These are phyloP conservation scores for Babyrousa celebensis DNA, from an alignment of 2,797 vertebrate species.

Conservation along the genomic window DNA sequence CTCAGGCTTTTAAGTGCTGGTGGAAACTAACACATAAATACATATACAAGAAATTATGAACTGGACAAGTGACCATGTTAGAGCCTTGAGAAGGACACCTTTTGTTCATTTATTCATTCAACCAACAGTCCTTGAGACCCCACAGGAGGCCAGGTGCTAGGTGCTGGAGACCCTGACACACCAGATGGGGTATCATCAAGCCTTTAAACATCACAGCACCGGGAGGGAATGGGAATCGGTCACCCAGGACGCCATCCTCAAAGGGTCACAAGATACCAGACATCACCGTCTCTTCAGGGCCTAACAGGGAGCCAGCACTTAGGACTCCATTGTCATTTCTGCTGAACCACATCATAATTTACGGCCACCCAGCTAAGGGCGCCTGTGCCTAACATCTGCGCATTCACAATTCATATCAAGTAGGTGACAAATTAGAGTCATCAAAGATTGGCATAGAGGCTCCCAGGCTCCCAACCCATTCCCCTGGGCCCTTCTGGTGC, in stretches of 20 bases:
- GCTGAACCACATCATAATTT: no score
- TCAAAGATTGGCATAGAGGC: accelerated
- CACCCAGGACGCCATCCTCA: not conserved
- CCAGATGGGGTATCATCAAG: accelerated
- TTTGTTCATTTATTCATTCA: not conserved
- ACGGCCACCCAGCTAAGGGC: not conserved
- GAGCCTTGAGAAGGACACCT: not conserved
- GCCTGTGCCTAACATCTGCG: accelerated
- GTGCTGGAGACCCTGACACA: not conserved
- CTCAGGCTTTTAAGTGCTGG: not conserved
- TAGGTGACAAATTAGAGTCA: not conserved
- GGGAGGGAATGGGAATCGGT: not conserved
- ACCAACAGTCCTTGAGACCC: not conserved
- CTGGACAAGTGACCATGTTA: not conserved
- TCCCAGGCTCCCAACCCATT: not conserved
- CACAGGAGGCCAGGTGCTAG: accelerated
- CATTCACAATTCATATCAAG: not conserved
- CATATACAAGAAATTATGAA: not conserved
- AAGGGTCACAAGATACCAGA: accelerated
- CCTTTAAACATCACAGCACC: accelerated
- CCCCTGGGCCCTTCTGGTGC: not conserved
- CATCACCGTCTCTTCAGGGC: not conserved
- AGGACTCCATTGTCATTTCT: accelerated
- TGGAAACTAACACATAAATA: not conserved
- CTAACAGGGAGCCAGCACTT: not conserved